Evolutionary conservation across 2,888 invertebrate species (phyloP).

Genomic region (Andrena minutula): DNA sequence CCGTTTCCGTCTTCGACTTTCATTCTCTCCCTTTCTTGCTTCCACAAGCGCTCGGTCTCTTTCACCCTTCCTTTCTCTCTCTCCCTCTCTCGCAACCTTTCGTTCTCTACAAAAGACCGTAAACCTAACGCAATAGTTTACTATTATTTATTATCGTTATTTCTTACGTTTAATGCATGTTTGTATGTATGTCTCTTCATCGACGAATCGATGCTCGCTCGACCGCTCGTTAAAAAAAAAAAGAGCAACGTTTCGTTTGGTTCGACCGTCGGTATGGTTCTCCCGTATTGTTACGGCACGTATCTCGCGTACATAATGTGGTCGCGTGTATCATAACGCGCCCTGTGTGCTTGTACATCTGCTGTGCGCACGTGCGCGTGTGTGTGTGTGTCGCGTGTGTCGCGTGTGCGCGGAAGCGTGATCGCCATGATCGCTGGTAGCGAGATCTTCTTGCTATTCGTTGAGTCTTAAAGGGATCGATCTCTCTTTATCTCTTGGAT

Average conservation of each 20-base stretch:
- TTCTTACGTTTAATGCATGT: conserved; percentile 75
- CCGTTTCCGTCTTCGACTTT: no score
- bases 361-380: neutral
- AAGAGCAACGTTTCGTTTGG: neutral
- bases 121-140: conserved; percentile 77
- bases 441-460: no score
- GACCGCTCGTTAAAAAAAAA: conserved; percentile 46
- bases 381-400: neutral
- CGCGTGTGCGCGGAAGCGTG: no score
- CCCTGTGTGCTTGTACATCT: neutral
- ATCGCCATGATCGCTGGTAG: no score
- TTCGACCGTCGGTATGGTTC: neutral
- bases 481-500: no score
- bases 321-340: conserved; percentile 1
- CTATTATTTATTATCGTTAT: conserved; percentile 75
- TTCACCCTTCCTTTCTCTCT: conserved; percentile 21
- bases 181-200: conserved; percentile 66
- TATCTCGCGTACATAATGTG: neutral
- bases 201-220: conserved; percentile 67
- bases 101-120: conserved; percentile 74
- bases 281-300: neutral
- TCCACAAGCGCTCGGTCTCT: conserved; percentile 20
- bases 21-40: no score
- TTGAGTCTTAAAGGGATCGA: no score
- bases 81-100: conserved; percentile 49